Conservation (phyloP, 2,797 vertebrate genomes). For the Phoxinus dragarum region DNA sequence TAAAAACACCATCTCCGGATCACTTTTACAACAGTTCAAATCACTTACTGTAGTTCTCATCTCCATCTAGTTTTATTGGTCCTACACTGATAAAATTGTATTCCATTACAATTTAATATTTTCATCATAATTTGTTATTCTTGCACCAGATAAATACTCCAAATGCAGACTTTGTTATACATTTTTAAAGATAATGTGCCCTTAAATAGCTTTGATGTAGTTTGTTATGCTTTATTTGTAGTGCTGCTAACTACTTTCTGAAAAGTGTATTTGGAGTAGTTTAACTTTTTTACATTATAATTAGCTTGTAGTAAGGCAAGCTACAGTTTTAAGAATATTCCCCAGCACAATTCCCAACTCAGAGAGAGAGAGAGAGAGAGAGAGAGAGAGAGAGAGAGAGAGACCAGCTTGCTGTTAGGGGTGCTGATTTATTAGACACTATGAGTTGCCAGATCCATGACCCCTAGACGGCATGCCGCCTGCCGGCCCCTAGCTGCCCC, state of each 20-base stretch:
- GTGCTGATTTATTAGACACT: slow-evolving; percentile 78
- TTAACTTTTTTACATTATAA: neutral
- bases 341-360: too few species aligned
- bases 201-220: neutral
- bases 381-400: slow-evolving; percentile 14
- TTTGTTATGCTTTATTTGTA: neutral
- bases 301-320: neutral
- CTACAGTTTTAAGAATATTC: neutral
- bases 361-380: slow-evolving; percentile 4
- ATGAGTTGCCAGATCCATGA: slow-evolving; percentile 78
- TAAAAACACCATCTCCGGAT: too few species aligned
- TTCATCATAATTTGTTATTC: neutral
- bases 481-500: slow-evolving; percentile 62
- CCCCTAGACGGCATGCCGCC: slow-evolving; percentile 73
- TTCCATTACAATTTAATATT: neutral
- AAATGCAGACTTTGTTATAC: neutral
- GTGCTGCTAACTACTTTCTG: neutral
- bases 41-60: neutral
- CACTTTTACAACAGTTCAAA: neutral
- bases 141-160: neutral
- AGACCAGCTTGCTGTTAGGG: slow-evolving; percentile 55
- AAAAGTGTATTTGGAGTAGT: neutral
- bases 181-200: neutral
- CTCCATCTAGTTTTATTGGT: neutral
- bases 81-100: neutral